Base-by-base conservation (phyloP, 2,888 invertebrate genomes). In the Alsophila aescularia region DNA sequence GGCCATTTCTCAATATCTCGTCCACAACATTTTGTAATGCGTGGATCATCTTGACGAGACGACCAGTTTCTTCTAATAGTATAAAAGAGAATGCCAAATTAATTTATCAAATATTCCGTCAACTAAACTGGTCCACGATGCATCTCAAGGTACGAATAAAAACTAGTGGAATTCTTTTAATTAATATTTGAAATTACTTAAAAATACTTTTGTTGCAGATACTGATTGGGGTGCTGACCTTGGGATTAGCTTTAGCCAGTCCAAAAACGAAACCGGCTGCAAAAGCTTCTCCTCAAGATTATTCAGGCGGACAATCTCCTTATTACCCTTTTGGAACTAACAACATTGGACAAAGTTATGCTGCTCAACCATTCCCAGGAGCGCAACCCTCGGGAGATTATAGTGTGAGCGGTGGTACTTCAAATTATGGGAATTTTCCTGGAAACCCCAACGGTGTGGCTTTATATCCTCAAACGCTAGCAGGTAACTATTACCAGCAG, bases 41-140 rank as follows among this genome's bases (percentile, higher is more conserved):
- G 75, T 72, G 73, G 77, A 74, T 62, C 73, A 71, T 77, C 74
- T 67, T 64, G 77, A 77, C 72, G 71, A 77, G 73, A 70, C 69
- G 72, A 80, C 87, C 82, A 77, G 87, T 88, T 85, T 77, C 66
- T 70, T 60, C 60, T 65, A 67, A 72, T 69, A 76, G 69, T 90
- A 90, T 90, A 90, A 81, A 90, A 87, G 84, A 77, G 82, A 83
- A 79, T 67, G 82, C 74, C 62, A 67, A 61, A 54, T 47, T 72
- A 69, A 64, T 76, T 67, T 67, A 76, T 70, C 63, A 72, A 80
- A 79, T 80, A 87, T 77, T 85, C 79, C 76, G 76, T 77, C 73
- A 75, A 75, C 68, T 69, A 73, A 78, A 69, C 66, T 70, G 64
- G 69, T 65, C 69, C 71, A 85, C 78, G 79, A 90, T 90, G 90